A percentile compares a stretch with the other conserved stretches of the same genome.
These are phyloP conservation scores for Pelochelys cantorii DNA, from an alignment of 2,797 vertebrate genomes.

Conservation along the genomic window DNA sequence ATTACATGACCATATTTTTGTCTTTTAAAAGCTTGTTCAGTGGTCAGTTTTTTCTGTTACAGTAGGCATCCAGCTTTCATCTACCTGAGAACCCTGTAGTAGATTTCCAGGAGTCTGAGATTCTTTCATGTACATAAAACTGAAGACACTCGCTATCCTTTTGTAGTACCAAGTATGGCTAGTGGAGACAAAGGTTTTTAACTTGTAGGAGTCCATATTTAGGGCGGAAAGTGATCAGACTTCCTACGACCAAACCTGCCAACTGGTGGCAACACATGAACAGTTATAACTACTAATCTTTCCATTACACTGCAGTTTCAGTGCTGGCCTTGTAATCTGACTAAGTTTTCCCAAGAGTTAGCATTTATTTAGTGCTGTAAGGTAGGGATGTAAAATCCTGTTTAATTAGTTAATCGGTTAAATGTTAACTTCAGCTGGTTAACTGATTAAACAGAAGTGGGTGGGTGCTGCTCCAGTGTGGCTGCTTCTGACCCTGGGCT, in stretches of 20 bases:
- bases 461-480: no score
- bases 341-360: constrained; percentile 16
- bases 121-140: constrained; percentile 11
- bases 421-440: no score
- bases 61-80: neutral
- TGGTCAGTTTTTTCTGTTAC: neutral
- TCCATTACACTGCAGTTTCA: neutral
- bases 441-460: no score
- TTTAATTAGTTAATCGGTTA: no score
- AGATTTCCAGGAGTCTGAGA: neutral
- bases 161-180: neutral
- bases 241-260: neutral
- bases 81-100: neutral
- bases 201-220: neutral
- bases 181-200: neutral
- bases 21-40: neutral
- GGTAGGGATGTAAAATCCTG: neutral
- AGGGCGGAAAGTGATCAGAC: constrained; percentile 42
- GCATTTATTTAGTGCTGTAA: neutral
- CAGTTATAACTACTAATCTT: neutral
- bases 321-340: neutral
- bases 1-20: neutral
- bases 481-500: no score
- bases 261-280: neutral
- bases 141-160: constrained; percentile 18